phyloP scores from a whole-genome alignment of 2,888 invertebrate species.

The Parnassius mnemosyne region DNA sequence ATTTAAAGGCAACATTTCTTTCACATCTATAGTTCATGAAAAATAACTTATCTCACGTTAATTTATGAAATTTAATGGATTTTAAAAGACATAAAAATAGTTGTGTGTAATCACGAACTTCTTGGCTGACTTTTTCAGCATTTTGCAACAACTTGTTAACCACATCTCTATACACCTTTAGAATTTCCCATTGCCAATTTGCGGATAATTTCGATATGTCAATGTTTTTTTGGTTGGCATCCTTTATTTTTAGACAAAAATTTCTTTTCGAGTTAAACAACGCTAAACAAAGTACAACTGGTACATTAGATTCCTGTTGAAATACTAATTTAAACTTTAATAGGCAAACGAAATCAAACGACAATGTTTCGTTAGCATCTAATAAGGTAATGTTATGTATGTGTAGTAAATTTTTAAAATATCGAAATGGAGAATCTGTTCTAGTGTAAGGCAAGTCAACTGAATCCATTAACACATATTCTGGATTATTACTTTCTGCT shows the following conservation, averaged over 20 bases:
- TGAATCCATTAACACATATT: conserved; percentile 51
- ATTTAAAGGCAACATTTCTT: too few relatives aligned
- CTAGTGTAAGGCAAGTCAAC: conserved; percentile 58
- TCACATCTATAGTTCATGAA: too few relatives aligned
- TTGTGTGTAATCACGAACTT: conserved; percentile 39
- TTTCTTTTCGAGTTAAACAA: conserved; percentile 43
- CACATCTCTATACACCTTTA: conserved; percentile 57
- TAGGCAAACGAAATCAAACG: conserved; percentile 44
- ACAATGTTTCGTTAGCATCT: conserved; percentile 36
- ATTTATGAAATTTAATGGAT: conserved; percentile 40
- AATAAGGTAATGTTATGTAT: conserved; percentile 52
- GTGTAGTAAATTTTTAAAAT: conserved; percentile 53
- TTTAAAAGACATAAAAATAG: conserved; percentile 54
- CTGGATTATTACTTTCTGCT: conserved; percentile 20
- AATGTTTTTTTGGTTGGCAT: conserved; percentile 42
- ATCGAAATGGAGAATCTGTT: conserved; percentile 59
- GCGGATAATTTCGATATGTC: conserved; percentile 51
- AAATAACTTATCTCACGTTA: neutral
- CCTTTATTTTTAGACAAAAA: conserved; percentile 57
- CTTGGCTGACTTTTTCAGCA: conserved; percentile 45
- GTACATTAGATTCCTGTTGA: conserved; percentile 46
- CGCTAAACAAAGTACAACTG: conserved; percentile 50
- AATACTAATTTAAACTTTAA: conserved; percentile 61
- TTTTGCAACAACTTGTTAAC: conserved; percentile 45
- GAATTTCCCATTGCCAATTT: conserved; percentile 71